Evolutionary conservation across 2,888 invertebrate species (phyloP), one percentile per base, ranked within the genome.

Genomic region (Lithodes maja): DNA sequence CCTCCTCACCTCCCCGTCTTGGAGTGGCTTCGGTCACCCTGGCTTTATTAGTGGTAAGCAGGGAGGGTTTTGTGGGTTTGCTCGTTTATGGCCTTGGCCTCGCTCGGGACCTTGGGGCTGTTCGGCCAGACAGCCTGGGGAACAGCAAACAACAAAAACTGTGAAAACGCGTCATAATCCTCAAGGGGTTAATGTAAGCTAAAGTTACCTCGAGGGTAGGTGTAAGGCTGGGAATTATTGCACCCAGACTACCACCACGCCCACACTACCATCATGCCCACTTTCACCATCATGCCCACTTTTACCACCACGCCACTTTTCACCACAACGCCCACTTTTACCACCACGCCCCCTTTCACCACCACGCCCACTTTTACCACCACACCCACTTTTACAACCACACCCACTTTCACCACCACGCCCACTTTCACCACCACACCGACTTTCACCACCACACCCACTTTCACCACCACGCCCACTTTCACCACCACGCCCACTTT

Each of bases 211-310:
- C 33, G 33, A 68, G 7, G 68, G 15, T 12, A 3, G 74, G 74
- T 74, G 74, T 74, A 17, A 3, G 80, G n/a, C 54, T 33, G 52
- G n/a, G 55, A 55, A 55, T 17, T 17, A 80, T n/a, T n/a, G 80
- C 80, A 7, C 80, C 33, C 9, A 17, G 54, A 54, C 55, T 55
- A 7, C 74, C 74, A 17, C 74, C 74, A 33, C 33, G 33, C 33
- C 33, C 33, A 33, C 33, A 33, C 33, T 33, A 33, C 33, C 33
- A 33, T 33, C 33, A 33, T 33, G 33, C 33, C 33, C 50, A n/a
- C 9, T 33, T n/a, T 15, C 17, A n/a, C 55, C 55, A 55, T 33
- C 55, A 80, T 54, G 55, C 80, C 61, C 80, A 80, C 80, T 80
- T 80, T 80, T 55, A 80, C 80, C 80, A 2, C 55, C 15, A 54